Evolutionary conservation across 2,797 vertebrate genomes (phyloP).

Genomic region (Menidia menidia): DNA sequence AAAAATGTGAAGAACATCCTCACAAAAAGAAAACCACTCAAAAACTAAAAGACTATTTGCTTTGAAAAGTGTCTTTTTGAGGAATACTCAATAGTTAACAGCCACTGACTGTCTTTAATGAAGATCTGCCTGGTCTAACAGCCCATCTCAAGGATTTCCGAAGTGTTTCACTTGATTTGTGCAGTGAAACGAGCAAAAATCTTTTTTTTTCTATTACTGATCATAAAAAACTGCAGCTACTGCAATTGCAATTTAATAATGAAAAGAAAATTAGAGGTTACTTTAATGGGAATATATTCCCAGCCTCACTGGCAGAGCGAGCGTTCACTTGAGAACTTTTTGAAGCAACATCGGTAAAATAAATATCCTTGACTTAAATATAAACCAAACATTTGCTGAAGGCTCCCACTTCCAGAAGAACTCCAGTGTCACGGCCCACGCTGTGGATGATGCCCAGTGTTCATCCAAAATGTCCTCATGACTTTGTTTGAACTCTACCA

Average conservation of each 20-base stretch:
- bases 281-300: constrained; percentile 17
- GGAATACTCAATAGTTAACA: not conserved
- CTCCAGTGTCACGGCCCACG: constrained; percentile 12
- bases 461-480: constrained; percentile 37
- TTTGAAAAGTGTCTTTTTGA: not conserved
- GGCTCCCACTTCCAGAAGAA: constrained; percentile 16
- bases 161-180: not conserved
- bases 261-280: not conserved
- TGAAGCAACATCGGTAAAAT: not conserved
- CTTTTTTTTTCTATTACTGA: not conserved
- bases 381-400: constrained; percentile 13
- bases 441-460: constrained; percentile 10
- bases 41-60: not conserved
- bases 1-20: not conserved
- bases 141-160: not conserved
- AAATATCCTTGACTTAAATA: not conserved
- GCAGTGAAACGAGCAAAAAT: not conserved
- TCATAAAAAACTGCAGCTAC: not conserved
- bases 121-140: not conserved
- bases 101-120: not conserved
- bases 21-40: not conserved
- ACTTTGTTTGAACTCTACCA: constrained; percentile 43
- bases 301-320: not conserved
- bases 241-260: too few relatives aligned
- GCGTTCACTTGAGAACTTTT: not conserved